Evolutionary conservation across 2,113 vertebrate species (phyloP), one percentile per base, ranked within the genome.

Genomic region (Synodontis membranacea): DNA sequence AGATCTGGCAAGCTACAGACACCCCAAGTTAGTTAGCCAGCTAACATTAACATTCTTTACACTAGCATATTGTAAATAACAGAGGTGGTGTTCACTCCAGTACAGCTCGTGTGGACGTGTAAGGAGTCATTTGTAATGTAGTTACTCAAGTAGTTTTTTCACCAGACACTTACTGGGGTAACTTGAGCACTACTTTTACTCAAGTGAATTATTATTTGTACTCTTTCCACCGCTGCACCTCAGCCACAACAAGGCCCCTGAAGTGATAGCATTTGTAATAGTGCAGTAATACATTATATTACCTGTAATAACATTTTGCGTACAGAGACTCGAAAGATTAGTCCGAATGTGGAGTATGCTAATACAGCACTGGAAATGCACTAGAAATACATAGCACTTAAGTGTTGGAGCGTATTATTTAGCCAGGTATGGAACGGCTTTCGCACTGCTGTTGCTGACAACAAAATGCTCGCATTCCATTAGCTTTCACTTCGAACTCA

Each of bases 401-500:
- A 75, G n/a, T 50, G 56, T 62, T 70, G 31, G 37, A 80, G 52
- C 34, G 15, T 80, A 21, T 21, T 46, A 11, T 70, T 56, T 84
- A 44, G 52, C 84, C 37, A 58, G 76, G 60, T 64, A n/a, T 60
- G 28, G 23, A 78, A 64, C 44, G 2, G 9, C 66, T 84, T 88
- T 68, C 80, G 64, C 66, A 82, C 83, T 25, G 62, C 12, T 80
- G 56, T 31, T 83, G 79, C 31, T 70, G 52, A 85, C 64, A 85
- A 75, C 64, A 85, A 86, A 84, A 84, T 31, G 54, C 39, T 88
- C 62, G 17, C 48, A 34, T 83, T 21, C 39, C 64, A 80, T 89
- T 79, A 86, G 44, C 66, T 23, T 42, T 74, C 76, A 76, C 56
- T 86, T 85, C 52, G n/a, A 48, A 58, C 56, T 84, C 76, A 34